Base-by-base conservation (phyloP, 2,113 vertebrate species). In the Melozone crissalis region DNA sequence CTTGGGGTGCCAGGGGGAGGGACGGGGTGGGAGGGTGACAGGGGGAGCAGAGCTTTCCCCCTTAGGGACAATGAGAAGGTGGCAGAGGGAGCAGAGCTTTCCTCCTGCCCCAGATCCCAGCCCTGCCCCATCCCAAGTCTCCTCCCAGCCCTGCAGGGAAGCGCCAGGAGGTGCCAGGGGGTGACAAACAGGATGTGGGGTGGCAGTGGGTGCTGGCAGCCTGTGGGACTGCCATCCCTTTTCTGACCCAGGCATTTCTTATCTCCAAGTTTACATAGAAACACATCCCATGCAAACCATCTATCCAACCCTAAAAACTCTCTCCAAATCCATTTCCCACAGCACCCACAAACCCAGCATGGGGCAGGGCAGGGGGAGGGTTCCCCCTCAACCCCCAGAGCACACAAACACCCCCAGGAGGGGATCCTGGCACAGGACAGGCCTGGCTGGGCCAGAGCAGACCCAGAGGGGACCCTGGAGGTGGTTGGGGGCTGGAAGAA, bases 141-240 rank as follows among this genome's bases (percentile, higher is more conserved):
- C 35, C 68, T 54, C 8, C 49, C 62, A n/a, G 62, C 21, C 41
- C 57, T 5, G 14, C 0, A 0, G 23, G 19, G 67, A 69, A 39
- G 46, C 11, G 4, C 37, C n/a, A 4, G 77, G 27, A 52, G 43
- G 6, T 58, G 77, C 52, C 15, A 11, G n/a, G 23, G 30, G 27
- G 13, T 67, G 67, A 33, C 24, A 82, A 8, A 23, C 0, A 15
- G 61, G 39, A 33, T 8, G 0, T 0, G 52, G 44, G 66, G 35
- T 4, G 3, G 11, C 37, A 33, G 0, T 0, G 37, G 28, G 20
- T 2, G 1, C 55, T 35, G 22, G 31, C 49, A 35, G 14, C 22
- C 33, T n/a, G 33, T 23, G 3, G 9, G 33, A 10, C 55, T 49
- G 47, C 47, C 47, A 15, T 10, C 55, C 55, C 33, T n/a, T n/a